These are phyloP conservation scores for Calidris pygmaea DNA, from an alignment of 2,113 vertebrate genomes.

Conservation along the genomic window DNA sequence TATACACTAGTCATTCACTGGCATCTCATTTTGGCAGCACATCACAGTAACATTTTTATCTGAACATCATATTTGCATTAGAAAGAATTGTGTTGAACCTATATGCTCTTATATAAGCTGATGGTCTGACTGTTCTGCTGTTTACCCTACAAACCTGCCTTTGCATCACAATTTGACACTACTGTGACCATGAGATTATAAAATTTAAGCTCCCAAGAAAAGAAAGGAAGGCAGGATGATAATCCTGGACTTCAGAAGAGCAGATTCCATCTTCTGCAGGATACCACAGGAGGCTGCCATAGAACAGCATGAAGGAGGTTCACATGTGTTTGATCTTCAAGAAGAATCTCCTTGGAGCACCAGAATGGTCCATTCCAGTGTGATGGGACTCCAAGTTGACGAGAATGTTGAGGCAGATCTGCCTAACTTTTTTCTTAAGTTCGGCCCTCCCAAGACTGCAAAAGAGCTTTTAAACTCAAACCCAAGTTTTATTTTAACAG, in stretches of 20 bases:
- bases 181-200: background rate
- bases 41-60: background rate
- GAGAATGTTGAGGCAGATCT: background rate
- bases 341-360: background rate
- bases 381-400: background rate
- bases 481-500: background rate
- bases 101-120: background rate
- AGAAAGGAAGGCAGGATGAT: background rate
- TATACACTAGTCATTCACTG: background rate
- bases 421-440: background rate
- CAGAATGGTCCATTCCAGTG: background rate
- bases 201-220: background rate
- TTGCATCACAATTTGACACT: background rate
- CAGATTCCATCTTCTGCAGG: background rate
- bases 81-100: background rate
- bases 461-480: background rate
- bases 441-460: background rate
- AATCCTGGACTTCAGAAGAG: background rate
- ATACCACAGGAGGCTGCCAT: background rate
- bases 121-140: background rate
- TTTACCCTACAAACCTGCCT: background rate
- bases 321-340: background rate
- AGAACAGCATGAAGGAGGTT: background rate
- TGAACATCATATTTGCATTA: background rate
- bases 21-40: background rate